Evolutionary conservation across 2,113 vertebrate species (phyloP).

Genomic region (Natator depressus): DNA sequence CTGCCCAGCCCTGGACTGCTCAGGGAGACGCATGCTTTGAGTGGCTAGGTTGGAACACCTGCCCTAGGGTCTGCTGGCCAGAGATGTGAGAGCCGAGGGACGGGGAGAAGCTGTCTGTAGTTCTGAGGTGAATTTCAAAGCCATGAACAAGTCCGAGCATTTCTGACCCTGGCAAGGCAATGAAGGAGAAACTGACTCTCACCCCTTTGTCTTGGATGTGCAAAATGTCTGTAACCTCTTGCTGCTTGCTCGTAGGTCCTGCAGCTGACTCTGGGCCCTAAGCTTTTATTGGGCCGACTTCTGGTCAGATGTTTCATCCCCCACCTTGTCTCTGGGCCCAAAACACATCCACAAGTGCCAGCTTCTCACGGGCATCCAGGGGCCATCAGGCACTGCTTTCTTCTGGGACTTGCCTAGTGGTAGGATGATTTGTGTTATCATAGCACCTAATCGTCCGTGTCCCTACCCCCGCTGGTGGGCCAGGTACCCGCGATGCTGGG

Average conservation of each 20-base stretch:
- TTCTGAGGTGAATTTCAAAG: too few relatives aligned
- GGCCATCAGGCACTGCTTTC: not conserved
- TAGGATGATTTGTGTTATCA: too few relatives aligned
- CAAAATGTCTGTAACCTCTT: not conserved
- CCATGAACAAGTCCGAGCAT: not conserved
- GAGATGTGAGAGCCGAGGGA: too few relatives aligned
- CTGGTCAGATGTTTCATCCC: not conserved
- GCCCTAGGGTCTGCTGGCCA: not conserved
- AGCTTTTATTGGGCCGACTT: not conserved
- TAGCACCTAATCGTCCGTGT: not conserved
- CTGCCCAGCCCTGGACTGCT: not conserved
- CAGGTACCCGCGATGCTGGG: not conserved
- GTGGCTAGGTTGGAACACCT: not conserved
- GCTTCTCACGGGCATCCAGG: not conserved
- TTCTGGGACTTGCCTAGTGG: not conserved
- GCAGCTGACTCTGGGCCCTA: not conserved
- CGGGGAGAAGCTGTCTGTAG: too few relatives aligned
- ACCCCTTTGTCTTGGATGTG: not conserved
- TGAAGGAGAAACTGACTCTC: not conserved
- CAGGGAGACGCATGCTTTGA: not conserved
- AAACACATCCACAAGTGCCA: too few relatives aligned
- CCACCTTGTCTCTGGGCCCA: not conserved
- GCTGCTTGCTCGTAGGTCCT: not conserved
- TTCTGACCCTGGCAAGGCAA: not conserved
- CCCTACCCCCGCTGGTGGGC: too few relatives aligned